Conservation (phyloP, 2,888 invertebrate genomes). For the Trachelus stipa region DNA sequence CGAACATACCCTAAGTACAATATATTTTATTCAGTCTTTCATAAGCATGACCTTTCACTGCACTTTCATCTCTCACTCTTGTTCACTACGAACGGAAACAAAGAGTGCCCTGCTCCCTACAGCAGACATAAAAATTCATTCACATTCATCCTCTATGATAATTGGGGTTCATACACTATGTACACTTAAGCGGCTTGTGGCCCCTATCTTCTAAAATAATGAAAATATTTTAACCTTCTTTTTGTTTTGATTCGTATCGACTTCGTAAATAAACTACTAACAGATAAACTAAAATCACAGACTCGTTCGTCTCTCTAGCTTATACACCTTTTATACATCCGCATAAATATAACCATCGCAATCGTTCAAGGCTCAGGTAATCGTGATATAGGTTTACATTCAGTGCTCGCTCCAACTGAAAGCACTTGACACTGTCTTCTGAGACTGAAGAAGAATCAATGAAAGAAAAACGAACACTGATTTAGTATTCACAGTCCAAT, state of each 20-base stretch:
- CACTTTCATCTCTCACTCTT: background rate
- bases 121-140: conserved; percentile 23
- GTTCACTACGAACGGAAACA: background rate
- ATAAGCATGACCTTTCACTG: conserved; percentile 21
- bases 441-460: background rate
- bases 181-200: conserved; percentile 34
- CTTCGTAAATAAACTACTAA: conserved; percentile 20
- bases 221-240: conserved; percentile 5
- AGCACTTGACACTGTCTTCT: background rate
- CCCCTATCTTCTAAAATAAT: conserved; percentile 24
- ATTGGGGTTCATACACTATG: conserved; percentile 34
- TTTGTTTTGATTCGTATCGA: conserved; percentile 10
- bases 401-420: background rate
- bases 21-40: conserved; percentile 57
- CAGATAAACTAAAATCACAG: conserved; percentile 54
- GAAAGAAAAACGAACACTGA: background rate
- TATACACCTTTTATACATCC: conserved; percentile 3
- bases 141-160: conserved; percentile 18
- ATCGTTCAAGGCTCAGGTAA: conserved; percentile 5
- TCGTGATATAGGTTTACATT: background rate
- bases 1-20: conserved; percentile 39
- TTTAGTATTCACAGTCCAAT: background rate
- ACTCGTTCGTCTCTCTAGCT: conserved; percentile 26
- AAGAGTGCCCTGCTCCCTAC: conserved; percentile 11
- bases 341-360: conserved; percentile 18